A percentile compares a stretch with the other conserved stretches of the same genome.
phyloP scores from a whole-genome alignment of 2,888 invertebrate genomes.

The Apotomis turbidana region DNA sequence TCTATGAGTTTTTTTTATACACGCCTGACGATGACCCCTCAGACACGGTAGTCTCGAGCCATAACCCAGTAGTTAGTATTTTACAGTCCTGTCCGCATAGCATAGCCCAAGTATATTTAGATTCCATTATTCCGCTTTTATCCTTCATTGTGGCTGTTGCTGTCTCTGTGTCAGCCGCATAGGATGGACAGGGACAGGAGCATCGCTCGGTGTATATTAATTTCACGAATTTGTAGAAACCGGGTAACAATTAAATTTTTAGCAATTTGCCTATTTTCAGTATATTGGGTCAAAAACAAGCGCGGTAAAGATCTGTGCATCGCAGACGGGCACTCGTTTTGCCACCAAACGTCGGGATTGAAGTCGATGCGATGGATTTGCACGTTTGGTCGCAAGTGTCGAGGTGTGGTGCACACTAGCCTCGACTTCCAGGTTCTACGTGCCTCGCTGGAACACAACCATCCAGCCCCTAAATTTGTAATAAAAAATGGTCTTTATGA shows the following conservation, averaged over 20 bases:
- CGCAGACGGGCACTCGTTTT: constrained; percentile 49
- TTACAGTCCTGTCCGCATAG: too few relatives aligned
- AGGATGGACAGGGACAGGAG: too few relatives aligned
- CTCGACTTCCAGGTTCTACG: background rate
- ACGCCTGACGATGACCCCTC: too few relatives aligned
- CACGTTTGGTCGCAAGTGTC: constrained; percentile 21
- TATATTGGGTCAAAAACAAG: constrained; percentile 34
- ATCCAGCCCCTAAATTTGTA: background rate
- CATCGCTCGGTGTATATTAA: too few relatives aligned
- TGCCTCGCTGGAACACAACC: constrained; percentile 6
- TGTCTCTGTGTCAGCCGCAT: too few relatives aligned
- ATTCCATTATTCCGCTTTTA: too few relatives aligned
- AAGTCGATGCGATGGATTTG: constrained; percentile 43
- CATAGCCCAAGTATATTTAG: too few relatives aligned
- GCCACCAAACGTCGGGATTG: constrained; percentile 32
- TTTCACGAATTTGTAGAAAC: too few relatives aligned
- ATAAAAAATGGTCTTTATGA: constrained; percentile 5
- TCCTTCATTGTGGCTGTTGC: too few relatives aligned
- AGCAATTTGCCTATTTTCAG: background rate
- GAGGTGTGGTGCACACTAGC: background rate
- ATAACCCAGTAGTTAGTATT: too few relatives aligned
- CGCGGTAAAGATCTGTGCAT: constrained; percentile 47
- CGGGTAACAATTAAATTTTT: background rate
- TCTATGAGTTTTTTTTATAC: too few relatives aligned
- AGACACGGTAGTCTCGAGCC: too few relatives aligned